Evolutionary conservation across 2,888 invertebrate species (phyloP).

Genomic region (Campopleginae sp.): DNA sequence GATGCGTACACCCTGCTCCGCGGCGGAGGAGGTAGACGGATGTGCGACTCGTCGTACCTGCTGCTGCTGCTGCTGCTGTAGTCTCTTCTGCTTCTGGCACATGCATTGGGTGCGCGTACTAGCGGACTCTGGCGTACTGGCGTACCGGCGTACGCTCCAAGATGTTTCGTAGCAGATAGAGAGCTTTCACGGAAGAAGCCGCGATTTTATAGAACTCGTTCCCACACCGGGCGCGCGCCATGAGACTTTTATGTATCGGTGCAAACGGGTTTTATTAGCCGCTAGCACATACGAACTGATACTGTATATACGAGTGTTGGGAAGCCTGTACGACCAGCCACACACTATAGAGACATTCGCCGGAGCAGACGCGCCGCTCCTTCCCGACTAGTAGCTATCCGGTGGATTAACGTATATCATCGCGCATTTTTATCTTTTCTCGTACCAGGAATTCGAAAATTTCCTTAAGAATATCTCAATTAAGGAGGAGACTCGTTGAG

Average conservation of each 20-base stretch:
- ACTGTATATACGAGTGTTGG: background rate
- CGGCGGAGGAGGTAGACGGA: slow-evolving; percentile 4
- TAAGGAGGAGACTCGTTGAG: background rate
- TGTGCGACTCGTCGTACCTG: slow-evolving; percentile 3
- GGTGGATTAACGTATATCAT: background rate
- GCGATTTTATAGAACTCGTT: slow-evolving; percentile 83
- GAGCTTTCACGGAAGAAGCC: slow-evolving; percentile 80
- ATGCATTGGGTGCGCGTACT: background rate
- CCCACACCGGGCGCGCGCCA: slow-evolving; percentile 68
- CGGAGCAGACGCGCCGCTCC: background rate
- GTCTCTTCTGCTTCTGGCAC: background rate
- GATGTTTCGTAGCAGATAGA: slow-evolving; percentile 74
- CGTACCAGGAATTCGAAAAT: background rate
- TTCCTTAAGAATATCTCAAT: slow-evolving; percentile 7
- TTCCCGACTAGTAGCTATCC: background rate
- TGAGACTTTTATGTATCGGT: slow-evolving; percentile 29
- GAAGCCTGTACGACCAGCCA: background rate
- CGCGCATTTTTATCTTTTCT: too few species aligned
- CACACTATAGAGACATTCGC: background rate
- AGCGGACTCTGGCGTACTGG: too few species aligned
- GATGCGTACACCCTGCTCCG: background rate
- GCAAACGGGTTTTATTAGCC: slow-evolving; percentile 67
- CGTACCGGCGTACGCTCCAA: slow-evolving; percentile 20
- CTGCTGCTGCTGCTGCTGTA: too few species aligned
- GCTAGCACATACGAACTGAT: slow-evolving; percentile 16